These are phyloP conservation scores for Colletes latitarsis DNA, from an alignment of 1,140 invertebrate species.

Conservation along the genomic window DNA sequence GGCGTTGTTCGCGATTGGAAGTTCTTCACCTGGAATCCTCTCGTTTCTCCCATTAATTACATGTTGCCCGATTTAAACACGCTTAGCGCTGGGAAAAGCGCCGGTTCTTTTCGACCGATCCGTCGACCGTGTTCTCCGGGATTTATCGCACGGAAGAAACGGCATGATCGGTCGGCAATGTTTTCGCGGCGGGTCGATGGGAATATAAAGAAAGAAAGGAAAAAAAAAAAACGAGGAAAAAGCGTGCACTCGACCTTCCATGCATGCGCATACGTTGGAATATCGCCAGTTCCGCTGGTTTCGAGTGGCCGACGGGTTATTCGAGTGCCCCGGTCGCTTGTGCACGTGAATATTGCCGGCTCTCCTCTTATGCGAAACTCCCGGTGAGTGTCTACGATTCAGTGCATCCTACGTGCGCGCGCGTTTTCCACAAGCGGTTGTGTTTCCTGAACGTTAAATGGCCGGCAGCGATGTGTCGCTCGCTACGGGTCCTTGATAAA, in stretches of 20 bases:
- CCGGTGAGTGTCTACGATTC: constrained; percentile 55
- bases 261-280: constrained; percentile 69
- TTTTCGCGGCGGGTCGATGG: constrained; percentile 43
- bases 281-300: constrained; percentile 71
- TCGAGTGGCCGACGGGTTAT: constrained; percentile 64
- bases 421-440: constrained; percentile 31
- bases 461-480: constrained; percentile 37
- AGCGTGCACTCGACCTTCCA: constrained; percentile 62
- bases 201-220: constrained; percentile 44
- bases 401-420: constrained; percentile 35
- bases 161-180: constrained; percentile 47
- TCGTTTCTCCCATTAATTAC: constrained; percentile 2
- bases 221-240: background rate
- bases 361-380: constrained; percentile 57
- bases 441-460: constrained; percentile 27
- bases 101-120: background rate
- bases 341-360: constrained; percentile 53
- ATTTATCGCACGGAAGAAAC: constrained; percentile 35
- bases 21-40: background rate
- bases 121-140: constrained; percentile 9
- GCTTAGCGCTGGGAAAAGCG: background rate
- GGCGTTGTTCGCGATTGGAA: too few species aligned
- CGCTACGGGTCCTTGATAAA: constrained; percentile 2
- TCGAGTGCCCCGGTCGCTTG: constrained; percentile 54
- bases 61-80: background rate